Base-by-base conservation (phyloP, 2,888 invertebrate species). In the Oxytorus armatus region DNA sequence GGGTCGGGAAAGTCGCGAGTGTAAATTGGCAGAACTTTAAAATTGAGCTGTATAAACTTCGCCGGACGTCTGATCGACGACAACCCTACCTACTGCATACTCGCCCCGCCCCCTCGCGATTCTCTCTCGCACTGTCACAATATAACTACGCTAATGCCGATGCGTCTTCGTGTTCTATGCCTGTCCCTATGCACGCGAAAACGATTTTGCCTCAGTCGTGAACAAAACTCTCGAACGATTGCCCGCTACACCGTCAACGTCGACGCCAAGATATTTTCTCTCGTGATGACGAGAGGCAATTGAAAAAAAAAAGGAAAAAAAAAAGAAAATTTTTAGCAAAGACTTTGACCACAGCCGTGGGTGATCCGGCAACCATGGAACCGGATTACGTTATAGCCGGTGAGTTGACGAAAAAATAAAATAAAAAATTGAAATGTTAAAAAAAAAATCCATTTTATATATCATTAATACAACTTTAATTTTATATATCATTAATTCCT, bases 301-400 rank as follows among this genome's bases (percentile, higher is more conserved):
- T 63, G 33, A 66, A 69, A 49, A 8, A 11, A 33, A 47, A 36
- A 23, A 7, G 33, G 7, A 14, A 61, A 23, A 29, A 65, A 51
- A 10, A 51, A 14, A 14, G 7, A 61, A 16, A 73, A 33, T 2
- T n/a, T n/a, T n/a, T 47, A 16, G 8, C 11, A 8, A 18, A 14
- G 10, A n/a, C n/a, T n/a, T n/a, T 10, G 8, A 23, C 16, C n/a
- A 0, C 4, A 4, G 8, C 25, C 7, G 14, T 2, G 21, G 44
- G 29, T 10, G 11, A 65, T 16, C 33, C 29, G 70, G 18, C 33
- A 66, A 82, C 51, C 59, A 84, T 84, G 84, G 83, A 81, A 65
- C 80, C 81, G 21, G 84, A 84, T 79, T 82, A 82, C 70, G 72
- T 84, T 74, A 82, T 84, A 66, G 78, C 80, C 21, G 83, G 84